phyloP scores from a whole-genome alignment of 2,113 vertebrate genomes.

The Apodemus speciosus region DNA sequence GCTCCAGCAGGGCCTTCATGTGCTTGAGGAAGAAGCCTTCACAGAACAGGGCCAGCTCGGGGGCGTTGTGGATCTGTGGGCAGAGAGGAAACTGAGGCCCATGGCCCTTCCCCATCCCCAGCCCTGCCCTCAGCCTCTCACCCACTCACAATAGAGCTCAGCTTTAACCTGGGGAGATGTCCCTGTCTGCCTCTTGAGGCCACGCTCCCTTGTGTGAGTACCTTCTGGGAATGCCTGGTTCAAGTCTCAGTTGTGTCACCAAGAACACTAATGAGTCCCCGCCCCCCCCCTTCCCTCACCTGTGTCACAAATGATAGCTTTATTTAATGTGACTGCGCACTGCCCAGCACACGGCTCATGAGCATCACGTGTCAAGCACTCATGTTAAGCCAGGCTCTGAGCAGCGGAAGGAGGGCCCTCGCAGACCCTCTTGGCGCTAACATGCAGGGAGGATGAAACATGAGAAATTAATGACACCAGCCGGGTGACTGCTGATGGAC shows the following conservation, averaged over 20 bases:
- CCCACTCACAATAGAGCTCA: background rate
- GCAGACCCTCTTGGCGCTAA: background rate
- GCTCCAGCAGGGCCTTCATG: slow-evolving; percentile 92
- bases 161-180: background rate
- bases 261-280: background rate
- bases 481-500: background rate
- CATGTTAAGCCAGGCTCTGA: rapidly evolving
- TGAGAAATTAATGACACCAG: background rate
- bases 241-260: background rate
- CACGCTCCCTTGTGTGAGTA: background rate
- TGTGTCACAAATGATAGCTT: background rate
- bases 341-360: background rate
- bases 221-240: background rate
- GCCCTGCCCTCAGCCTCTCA: too few relatives aligned
- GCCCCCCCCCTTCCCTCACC: background rate
- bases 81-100: background rate
- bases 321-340: background rate
- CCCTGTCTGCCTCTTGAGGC: background rate
- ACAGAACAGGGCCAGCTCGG: slow-evolving; percentile 92
- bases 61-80: slow-evolving; percentile 90
- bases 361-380: rapidly evolving
- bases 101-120: background rate
- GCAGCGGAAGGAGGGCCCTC: background rate
- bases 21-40: slow-evolving; percentile 97
- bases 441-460: background rate